Evolutionary conservation across 2,113 vertebrate species (phyloP).

Genomic region (Ophiodon elongatus): DNA sequence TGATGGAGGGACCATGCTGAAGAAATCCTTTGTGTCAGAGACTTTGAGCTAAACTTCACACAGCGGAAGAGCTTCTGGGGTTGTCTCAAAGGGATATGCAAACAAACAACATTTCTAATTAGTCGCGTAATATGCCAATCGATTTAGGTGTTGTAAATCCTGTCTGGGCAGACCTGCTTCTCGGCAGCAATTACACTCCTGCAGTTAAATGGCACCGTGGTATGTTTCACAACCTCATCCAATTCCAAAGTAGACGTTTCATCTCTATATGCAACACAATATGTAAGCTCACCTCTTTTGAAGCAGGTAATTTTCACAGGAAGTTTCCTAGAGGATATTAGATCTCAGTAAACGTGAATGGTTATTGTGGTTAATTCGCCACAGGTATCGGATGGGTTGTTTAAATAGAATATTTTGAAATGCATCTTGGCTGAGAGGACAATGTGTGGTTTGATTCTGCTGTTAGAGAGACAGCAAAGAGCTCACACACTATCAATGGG

Average conservation of each 20-base stretch:
- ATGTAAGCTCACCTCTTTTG: constrained; percentile 18
- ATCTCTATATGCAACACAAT: constrained; percentile 27
- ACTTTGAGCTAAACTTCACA: constrained; percentile 39
- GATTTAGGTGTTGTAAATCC: constrained; percentile 49
- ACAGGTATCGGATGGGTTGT: constrained; percentile 4
- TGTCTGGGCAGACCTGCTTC: constrained; percentile 1
- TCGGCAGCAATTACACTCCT: constrained; percentile 41
- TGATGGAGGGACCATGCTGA: constrained; percentile 18
- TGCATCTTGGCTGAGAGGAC: constrained; percentile 3
- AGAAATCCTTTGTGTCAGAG: constrained; percentile 31
- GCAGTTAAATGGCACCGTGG: constrained; percentile 37
- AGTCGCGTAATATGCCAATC: constrained; percentile 49
- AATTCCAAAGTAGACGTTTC: constrained; percentile 32
- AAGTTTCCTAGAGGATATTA: neutral
- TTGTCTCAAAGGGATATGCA: constrained; percentile 47
- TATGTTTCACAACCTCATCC: constrained; percentile 19
- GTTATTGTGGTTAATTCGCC: constrained; percentile 36
- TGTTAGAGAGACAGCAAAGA: constrained; percentile 11
- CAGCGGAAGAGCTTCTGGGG: constrained; percentile 20
- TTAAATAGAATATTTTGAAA: constrained; percentile 17
- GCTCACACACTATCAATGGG: neutral
- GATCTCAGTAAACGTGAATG: constrained; percentile 15
- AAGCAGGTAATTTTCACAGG: constrained; percentile 21
- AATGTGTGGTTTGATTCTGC: constrained; percentile 26
- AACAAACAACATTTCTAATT: constrained; percentile 56